phyloP scores from a whole-genome alignment of 2,113 vertebrate genomes.

The Myiopsitta monachus region DNA sequence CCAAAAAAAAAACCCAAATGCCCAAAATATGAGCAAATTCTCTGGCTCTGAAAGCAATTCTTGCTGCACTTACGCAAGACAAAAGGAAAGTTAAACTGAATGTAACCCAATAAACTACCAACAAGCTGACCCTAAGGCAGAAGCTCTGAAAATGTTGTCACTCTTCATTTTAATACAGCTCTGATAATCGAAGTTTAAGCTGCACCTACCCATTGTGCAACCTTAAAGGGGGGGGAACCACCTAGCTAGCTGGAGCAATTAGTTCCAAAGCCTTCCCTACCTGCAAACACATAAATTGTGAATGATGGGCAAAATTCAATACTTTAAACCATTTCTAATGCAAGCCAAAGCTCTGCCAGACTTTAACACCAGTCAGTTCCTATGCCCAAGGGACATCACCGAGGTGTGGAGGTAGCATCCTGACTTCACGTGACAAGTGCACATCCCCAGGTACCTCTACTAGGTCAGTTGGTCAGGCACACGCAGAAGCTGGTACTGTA shows the following conservation, averaged over 20 bases:
- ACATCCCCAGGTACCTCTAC: not conserved
- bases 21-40: not conserved
- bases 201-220: not conserved
- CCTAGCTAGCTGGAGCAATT: not conserved
- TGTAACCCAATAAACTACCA: not conserved
- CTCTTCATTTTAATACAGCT: not conserved
- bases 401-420: not conserved
- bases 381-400: not conserved
- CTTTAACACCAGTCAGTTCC: not conserved
- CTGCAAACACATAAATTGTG: not conserved
- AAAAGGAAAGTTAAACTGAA: not conserved
- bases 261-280: not conserved
- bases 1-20: not conserved
- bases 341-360: not conserved
- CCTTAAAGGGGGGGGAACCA: not conserved
- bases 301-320: not conserved
- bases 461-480: not conserved
- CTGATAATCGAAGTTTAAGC: not conserved
- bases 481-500: not conserved
- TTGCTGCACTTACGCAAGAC: not conserved
- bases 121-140: not conserved
- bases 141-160: not conserved
- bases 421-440: not conserved
- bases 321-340: not conserved
- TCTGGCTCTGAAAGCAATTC: not conserved